Conservation (phyloP, 1,140 invertebrate species). For the Proales similis region DNA sequence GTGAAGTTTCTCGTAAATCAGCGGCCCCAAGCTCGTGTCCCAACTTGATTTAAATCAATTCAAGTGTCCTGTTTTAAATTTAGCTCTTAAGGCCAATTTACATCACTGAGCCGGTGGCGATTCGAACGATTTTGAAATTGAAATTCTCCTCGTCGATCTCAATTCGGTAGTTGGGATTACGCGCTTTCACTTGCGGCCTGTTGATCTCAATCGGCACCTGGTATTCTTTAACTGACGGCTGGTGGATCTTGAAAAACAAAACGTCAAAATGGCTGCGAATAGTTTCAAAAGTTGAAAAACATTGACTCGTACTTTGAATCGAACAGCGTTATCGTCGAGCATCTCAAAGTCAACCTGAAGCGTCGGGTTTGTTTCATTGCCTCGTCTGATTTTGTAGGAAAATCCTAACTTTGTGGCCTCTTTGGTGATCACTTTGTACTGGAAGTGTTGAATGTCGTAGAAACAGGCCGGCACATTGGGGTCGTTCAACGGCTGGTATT, state of each 20-base stretch:
- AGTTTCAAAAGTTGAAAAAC: neutral
- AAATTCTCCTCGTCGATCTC: constrained; percentile 1
- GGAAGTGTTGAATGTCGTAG: neutral
- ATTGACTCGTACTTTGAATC: constrained; percentile 12
- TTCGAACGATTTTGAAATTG: constrained; percentile 31
- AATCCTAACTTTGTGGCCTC: constrained; percentile 1
- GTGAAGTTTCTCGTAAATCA: constrained; percentile 22
- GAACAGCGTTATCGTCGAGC: constrained; percentile 18
- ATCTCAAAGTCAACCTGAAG: constrained; percentile 2
- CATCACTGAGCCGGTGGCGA: constrained; percentile 14
- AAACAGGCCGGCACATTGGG: constrained; percentile 14
- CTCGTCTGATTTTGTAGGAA: neutral
- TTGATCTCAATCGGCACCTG: constrained; percentile 34
- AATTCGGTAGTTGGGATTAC: constrained; percentile 20
- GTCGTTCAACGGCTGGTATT: constrained; percentile 7
- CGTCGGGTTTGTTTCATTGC: neutral
- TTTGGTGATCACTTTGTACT: neutral
- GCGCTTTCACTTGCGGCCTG: constrained; percentile 8
- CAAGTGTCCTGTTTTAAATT: neutral
- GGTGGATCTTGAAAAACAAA: constrained; percentile 23
- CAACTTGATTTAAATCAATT: neutral
- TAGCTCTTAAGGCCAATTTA: neutral
- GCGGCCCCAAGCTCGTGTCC: constrained; percentile 30
- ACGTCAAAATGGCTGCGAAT: neutral
- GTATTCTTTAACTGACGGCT: constrained; percentile 2